Evolutionary conservation across 1,140 invertebrate species (phyloP).

Genomic region (Eriocheir sinensis): DNA sequence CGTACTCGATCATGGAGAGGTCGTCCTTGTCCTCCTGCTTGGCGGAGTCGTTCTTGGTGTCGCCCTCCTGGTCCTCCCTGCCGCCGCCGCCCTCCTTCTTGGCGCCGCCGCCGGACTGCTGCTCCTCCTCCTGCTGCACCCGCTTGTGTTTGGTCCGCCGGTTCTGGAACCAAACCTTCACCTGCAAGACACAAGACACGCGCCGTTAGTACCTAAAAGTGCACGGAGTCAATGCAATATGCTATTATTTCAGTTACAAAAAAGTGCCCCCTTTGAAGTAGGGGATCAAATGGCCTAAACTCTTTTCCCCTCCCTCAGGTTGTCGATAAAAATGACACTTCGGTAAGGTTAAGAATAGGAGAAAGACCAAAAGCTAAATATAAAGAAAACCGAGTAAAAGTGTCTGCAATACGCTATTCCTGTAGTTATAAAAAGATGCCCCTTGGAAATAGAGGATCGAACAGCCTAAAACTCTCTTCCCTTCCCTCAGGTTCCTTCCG

Average conservation of each 20-base stretch:
- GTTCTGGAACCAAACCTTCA: slow-evolving; percentile 99
- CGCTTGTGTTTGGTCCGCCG: slow-evolving; percentile 98
- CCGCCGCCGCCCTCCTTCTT: slow-evolving; percentile 42
- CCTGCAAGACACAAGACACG: slow-evolving; percentile 86
- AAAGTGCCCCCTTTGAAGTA: too few species aligned
- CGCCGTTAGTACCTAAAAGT: background rate
- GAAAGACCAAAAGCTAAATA: background rate
- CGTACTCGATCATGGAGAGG: slow-evolving; percentile 77
- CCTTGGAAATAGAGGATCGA: too few species aligned
- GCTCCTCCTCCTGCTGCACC: slow-evolving; percentile 72
- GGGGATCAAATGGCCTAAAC: too few species aligned
- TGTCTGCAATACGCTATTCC: too few species aligned
- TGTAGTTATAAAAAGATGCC: too few species aligned
- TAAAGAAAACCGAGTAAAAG: too few species aligned
- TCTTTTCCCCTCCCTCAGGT: too few species aligned
- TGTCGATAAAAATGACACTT: too few species aligned
- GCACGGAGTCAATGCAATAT: too few species aligned
- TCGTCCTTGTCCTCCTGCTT: slow-evolving; percentile 72
- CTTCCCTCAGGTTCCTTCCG: too few species aligned
- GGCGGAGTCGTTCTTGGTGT: slow-evolving; percentile 55
- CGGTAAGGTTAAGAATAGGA: background rate
- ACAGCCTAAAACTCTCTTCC: too few species aligned
- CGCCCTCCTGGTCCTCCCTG: background rate
- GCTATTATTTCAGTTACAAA: too few species aligned
- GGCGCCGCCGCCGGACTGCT: slow-evolving; percentile 90